These are phyloP conservation scores for Falco rusticolus DNA, from an alignment of 2,797 vertebrate genomes.

Conservation along the genomic window DNA sequence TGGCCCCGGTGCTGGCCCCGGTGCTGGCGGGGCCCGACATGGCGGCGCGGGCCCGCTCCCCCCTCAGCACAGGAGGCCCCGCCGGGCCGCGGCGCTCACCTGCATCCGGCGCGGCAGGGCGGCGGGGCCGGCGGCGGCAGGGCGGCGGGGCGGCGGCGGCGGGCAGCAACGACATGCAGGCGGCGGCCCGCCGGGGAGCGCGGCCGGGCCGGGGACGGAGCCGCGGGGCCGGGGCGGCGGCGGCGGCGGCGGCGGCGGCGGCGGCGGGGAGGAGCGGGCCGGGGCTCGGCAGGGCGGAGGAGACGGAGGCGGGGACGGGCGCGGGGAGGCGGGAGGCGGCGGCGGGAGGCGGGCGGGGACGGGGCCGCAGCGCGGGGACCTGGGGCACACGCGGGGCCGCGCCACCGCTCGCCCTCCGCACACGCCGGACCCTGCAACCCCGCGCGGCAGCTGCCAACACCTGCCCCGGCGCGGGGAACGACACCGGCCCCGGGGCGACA, in stretches of 20 bases:
- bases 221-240: neutral
- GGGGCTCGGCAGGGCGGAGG: neutral
- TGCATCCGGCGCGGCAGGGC: slow-evolving; percentile 75
- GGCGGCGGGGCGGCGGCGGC: slow-evolving; percentile 60
- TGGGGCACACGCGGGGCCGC: neutral
- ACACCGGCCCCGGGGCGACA: no score
- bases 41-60: neutral
- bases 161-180: slow-evolving; percentile 78
- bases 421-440: neutral
- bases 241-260: neutral
- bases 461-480: no score
- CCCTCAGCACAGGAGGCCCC: no score
- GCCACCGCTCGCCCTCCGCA: neutral
- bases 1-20: no score
- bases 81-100: slow-evolving; percentile 64
- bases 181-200: neutral
- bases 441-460: neutral
- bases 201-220: slow-evolving; percentile 24
- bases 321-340: neutral
- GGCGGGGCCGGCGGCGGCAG: slow-evolving; percentile 27
- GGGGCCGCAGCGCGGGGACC: neutral
- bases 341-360: neutral
- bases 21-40: neutral
- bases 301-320: neutral
- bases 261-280: neutral